These are phyloP conservation scores for Acanthosepion pharaonis DNA, from an alignment of 2,888 invertebrate genomes.

Conservation along the genomic window DNA sequence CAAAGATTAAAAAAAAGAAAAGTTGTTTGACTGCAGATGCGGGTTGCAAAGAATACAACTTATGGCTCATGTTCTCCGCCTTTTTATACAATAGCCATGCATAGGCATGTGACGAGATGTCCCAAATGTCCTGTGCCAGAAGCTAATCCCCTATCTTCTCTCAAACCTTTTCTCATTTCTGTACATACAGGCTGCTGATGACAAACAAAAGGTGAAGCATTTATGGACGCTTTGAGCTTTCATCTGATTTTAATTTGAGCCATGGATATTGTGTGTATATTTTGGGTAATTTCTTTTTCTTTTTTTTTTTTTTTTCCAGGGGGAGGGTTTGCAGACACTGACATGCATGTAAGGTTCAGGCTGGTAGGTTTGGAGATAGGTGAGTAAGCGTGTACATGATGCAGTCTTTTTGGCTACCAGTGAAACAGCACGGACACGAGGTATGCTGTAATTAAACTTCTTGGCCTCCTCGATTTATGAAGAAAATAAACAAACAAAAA, in stretches of 20 bases:
- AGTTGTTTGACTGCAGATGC: background rate
- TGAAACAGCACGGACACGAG: background rate
- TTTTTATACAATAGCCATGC: background rate
- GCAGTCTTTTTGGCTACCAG: background rate
- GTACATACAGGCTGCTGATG: background rate
- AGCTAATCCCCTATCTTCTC: background rate
- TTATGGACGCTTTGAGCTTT: background rate
- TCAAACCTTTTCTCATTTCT: background rate
- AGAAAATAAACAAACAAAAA: background rate
- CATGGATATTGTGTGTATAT: background rate
- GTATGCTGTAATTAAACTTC: background rate
- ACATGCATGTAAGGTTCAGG: background rate
- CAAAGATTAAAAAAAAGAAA: background rate
- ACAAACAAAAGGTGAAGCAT: background rate
- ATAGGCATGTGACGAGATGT: background rate
- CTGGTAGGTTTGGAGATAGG: background rate
- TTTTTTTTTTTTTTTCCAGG: background rate
- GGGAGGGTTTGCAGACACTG: background rate
- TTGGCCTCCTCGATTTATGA: too few species aligned
- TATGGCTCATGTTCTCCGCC: background rate
- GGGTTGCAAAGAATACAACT: background rate
- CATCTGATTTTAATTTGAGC: background rate
- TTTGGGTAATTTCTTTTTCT: background rate
- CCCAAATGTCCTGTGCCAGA: conserved; percentile 33
- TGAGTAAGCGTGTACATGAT: background rate